Base-by-base conservation (phyloP, 2,888 invertebrate species). In the Drosophila meridiana region DNA sequence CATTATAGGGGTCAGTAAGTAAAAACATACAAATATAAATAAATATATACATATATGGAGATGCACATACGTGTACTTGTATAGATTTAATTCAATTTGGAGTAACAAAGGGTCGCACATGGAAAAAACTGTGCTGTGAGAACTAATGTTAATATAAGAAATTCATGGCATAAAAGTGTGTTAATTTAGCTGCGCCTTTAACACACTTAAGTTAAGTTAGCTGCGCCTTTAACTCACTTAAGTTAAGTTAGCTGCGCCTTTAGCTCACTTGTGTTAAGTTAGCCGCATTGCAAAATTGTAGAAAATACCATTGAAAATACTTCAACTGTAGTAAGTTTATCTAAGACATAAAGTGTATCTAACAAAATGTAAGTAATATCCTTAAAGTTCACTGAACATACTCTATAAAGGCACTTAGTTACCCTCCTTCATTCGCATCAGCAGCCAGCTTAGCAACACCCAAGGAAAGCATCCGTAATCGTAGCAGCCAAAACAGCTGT, bases 1-100 rank as follows among this genome's bases (percentile, higher is more conserved):
- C 70, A 70, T 72, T 72, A 84, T 85, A 50, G 70, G 83, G 88
- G 86, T 82, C 73, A 73, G 53, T 63, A 42, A 65, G 75, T 69
- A 53, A 48, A 55, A 47, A 69, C 42, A 47, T 47, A 57, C 26
- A 32, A 4, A 30, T 2, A 48, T 14, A 47, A 13, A 32, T 5
- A 34, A n/a, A 52, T 20, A 34, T 4, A 4, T n/a, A 20, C 9
- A 20, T 14, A 20, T 26, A 63, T 42, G 48, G 34, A 30, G 52
- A 43, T 62, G 53, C 42, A 47, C 43, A 47, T 32, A 38, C 32
- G 36, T 34, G 28, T 45, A 34, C 57, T 58, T 45, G 3, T 8
- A 42, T 30, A 26, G 26, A 68, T 68, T 68, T 36, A 68, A 67
- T 57, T 68, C 52, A 36, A 68, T 67, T 68, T 67, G 20, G 42